Evolutionary conservation across 2,888 invertebrate genomes (phyloP), one percentile per base, ranked within the genome.

Genomic region (Noctua fimbriata): DNA sequence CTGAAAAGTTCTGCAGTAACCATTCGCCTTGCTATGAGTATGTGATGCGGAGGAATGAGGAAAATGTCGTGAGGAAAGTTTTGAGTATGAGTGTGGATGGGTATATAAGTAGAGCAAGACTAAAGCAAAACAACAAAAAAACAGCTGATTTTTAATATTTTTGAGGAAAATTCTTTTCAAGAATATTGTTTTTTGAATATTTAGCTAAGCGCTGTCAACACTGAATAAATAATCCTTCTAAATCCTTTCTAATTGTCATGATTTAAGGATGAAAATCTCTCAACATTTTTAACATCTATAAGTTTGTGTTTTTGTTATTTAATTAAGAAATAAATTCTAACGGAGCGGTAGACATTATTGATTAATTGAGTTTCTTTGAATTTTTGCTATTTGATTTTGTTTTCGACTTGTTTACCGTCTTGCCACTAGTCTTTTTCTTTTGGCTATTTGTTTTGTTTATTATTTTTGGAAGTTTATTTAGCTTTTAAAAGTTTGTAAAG

Each of bases 211-310:
- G n/a, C 63, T 78, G 58, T 74, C 58, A 67, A 72, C 44, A 66
- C 32, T 67, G 32, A 74, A 72, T 52, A 78, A 67, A 78, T 79
- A 78, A 80, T 67, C 69, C 60, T 58, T 47, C 28, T 44, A 63
- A 74, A 65, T 52, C 63, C 41, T 67, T 80, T 74, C 41, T 83
- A 76, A 76, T 85, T 76, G 69, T 63, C 32, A 74, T 76, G 47
- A 72, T 67, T 21, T 49, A 52, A 52, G 16, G 55, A 12, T 66
- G 52, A 65, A 79, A 79, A 66, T 65, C 44, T 63, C 66, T 49
- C 5, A 69, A 79, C 44, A 76, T 82, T 74, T 72, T 47, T 47
- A 71, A 24, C 32, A 67, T 73, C 52, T 71, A 10, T 52, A 67
- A 44, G n/a, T 74, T 78, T 49, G 28, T 69, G 44, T 71, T 55